Conservation (phyloP, 2,888 invertebrate genomes). For the Xanthorhoe designata region DNA sequence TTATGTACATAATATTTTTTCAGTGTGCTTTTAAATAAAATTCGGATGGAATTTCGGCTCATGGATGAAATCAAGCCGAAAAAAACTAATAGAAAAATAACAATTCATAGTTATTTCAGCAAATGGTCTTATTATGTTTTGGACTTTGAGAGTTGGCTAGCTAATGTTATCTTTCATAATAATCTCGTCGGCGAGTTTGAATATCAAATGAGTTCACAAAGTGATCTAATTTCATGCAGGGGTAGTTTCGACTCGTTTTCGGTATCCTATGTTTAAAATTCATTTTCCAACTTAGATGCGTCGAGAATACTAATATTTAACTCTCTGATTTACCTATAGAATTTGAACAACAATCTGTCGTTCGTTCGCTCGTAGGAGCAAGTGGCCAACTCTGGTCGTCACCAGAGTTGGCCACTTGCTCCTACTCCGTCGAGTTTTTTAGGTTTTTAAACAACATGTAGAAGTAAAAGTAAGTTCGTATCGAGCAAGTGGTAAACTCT, state of each 20-base stretch:
- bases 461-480: too few species aligned
- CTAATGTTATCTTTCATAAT: conserved; percentile 10
- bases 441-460: too few species aligned
- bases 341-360: too few species aligned
- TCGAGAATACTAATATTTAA: background rate
- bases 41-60: too few species aligned
- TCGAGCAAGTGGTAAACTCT: too few species aligned
- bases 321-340: background rate
- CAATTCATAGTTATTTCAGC: background rate
- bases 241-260: conserved; percentile 11
- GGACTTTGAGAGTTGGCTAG: conserved; percentile 8
- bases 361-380: too few species aligned
- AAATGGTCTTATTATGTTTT: background rate
- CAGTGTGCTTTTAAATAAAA: too few species aligned
- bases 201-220: conserved; percentile 35
- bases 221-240: conserved; percentile 28
- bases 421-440: too few species aligned
- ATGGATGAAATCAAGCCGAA: background rate
- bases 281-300: conserved; percentile 10
- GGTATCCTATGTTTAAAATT: conserved; percentile 27
- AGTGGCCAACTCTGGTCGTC: too few species aligned
- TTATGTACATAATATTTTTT: too few species aligned
- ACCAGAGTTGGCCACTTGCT: too few species aligned
- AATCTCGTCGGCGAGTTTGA: conserved; percentile 20
- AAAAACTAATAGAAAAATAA: background rate